Conservation (phyloP, 2,113 vertebrate species). For the Lates calcarifer region DNA sequence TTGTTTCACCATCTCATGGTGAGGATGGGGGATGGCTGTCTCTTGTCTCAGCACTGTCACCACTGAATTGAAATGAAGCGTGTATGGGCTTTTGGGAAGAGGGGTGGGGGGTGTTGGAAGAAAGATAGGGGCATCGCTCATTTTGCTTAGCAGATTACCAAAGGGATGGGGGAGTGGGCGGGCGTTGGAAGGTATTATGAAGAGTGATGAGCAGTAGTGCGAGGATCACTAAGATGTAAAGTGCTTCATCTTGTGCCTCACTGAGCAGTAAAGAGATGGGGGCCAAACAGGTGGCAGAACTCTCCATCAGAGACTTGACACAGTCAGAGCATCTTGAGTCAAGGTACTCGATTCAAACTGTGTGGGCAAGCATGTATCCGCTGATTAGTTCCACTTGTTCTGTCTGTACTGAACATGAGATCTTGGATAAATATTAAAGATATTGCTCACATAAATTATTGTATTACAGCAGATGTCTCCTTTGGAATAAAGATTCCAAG, state of each 20-base stretch:
- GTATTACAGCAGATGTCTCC: slow-evolving; percentile 28
- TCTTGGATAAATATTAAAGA: slow-evolving; percentile 36
- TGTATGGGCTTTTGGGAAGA: slow-evolving; percentile 50
- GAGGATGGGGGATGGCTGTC: slow-evolving; percentile 57
- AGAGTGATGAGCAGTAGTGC: slow-evolving; percentile 76
- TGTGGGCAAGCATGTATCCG: slow-evolving; percentile 46
- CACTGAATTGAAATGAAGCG: slow-evolving; percentile 71
- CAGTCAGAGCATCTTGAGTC: slow-evolving; percentile 62
- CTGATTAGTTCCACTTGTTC: slow-evolving; percentile 67
- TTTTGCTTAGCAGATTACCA: slow-evolving; percentile 73
- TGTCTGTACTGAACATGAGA: neutral
- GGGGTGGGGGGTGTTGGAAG: slow-evolving; percentile 23
- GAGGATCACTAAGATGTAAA: slow-evolving; percentile 77
- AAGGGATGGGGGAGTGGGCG: slow-evolving; percentile 7
- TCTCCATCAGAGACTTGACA: slow-evolving; percentile 71
- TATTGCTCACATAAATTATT: slow-evolving; percentile 33
- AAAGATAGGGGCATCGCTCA: slow-evolving; percentile 62
- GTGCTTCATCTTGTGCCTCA: slow-evolving; percentile 76
- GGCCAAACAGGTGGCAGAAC: slow-evolving; percentile 74
- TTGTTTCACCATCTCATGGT: slow-evolving; percentile 32
- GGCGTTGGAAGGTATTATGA: slow-evolving; percentile 61
- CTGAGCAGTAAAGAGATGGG: slow-evolving; percentile 70
- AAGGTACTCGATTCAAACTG: slow-evolving; percentile 55
- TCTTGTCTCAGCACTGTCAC: slow-evolving; percentile 73
- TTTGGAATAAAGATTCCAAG: neutral